These are phyloP conservation scores for Chrysomela aeneicollis DNA, from an alignment of 2,888 invertebrate genomes.

Conservation along the genomic window DNA sequence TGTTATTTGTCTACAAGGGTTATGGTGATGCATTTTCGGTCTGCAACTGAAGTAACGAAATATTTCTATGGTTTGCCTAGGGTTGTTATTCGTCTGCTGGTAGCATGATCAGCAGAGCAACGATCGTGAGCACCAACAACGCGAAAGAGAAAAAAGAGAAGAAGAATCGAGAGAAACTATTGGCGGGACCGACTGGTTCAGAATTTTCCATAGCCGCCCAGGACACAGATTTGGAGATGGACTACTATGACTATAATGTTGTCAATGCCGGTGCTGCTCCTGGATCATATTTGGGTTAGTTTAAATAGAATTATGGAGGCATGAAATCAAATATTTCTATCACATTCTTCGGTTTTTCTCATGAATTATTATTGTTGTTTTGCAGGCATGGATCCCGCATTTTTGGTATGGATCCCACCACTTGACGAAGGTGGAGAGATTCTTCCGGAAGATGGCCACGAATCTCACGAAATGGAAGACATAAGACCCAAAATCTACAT, in stretches of 20 bases:
- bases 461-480: conserved; percentile 61
- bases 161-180: conserved; percentile 74
- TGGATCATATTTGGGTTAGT: conserved; percentile 73
- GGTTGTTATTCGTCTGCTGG: conserved; percentile 77
- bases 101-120: conserved; percentile 72
- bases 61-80: conserved; percentile 58
- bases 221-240: conserved; percentile 81
- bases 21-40: too few species aligned
- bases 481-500: conserved; percentile 57
- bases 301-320: too few species aligned
- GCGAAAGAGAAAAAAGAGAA: conserved; percentile 82
- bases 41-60: too few species aligned
- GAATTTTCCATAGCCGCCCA: conserved; percentile 80
- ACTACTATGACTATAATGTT: conserved; percentile 90
- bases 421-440: conserved; percentile 73
- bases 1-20: not conserved
- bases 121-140: conserved; percentile 67
- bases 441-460: conserved; percentile 67
- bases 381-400: conserved; percentile 85
- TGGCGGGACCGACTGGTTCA: conserved; percentile 71
- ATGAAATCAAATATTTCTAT: too few species aligned
- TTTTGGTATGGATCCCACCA: conserved; percentile 87
- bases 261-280: conserved; percentile 84
- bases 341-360: too few species aligned
- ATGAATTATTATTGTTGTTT: too few species aligned